These are phyloP conservation scores for Lymantria monacha DNA, from an alignment of 2,888 invertebrate genomes.

Conservation along the genomic window DNA sequence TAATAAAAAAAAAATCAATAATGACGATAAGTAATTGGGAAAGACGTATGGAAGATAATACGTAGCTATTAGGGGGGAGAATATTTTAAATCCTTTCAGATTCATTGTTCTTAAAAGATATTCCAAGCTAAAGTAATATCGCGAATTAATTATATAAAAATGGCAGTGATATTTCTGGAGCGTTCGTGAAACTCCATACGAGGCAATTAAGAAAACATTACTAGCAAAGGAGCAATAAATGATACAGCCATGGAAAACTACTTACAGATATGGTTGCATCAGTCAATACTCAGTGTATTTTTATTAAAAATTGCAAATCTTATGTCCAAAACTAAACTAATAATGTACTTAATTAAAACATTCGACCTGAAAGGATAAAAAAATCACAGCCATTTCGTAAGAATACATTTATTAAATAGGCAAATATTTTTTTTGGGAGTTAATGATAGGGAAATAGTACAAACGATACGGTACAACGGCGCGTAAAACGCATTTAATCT, in stretches of 20 bases:
- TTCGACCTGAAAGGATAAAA: conserved; percentile 15
- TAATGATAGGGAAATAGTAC: conserved; percentile 28
- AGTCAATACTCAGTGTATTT: too few relatives aligned
- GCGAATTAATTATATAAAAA: too few relatives aligned
- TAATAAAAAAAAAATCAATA: neutral
- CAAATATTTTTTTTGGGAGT: conserved; percentile 32
- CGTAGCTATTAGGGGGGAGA: neutral
- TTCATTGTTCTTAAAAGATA: neutral
- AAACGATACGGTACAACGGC: conserved; percentile 26
- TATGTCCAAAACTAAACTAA: too few relatives aligned
- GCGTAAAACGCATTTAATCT: conserved; percentile 24
- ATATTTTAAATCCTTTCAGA: conserved; percentile 14
- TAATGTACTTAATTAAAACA: too few relatives aligned
- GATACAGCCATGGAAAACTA: too few relatives aligned
- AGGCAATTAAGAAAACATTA: too few relatives aligned
- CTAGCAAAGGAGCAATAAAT: too few relatives aligned
- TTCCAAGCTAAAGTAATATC: neutral
- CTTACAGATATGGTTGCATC: too few relatives aligned
- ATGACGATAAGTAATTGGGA: conserved; percentile 8
- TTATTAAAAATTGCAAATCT: too few relatives aligned
- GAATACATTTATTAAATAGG: conserved; percentile 9
- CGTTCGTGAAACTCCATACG: too few relatives aligned
- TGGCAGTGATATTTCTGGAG: too few relatives aligned
- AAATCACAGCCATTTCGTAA: conserved; percentile 5
- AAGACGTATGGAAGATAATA: conserved; percentile 8